These are phyloP conservation scores for Antechinus flavipes DNA, from an alignment of 2,113 vertebrate species.

Conservation along the genomic window DNA sequence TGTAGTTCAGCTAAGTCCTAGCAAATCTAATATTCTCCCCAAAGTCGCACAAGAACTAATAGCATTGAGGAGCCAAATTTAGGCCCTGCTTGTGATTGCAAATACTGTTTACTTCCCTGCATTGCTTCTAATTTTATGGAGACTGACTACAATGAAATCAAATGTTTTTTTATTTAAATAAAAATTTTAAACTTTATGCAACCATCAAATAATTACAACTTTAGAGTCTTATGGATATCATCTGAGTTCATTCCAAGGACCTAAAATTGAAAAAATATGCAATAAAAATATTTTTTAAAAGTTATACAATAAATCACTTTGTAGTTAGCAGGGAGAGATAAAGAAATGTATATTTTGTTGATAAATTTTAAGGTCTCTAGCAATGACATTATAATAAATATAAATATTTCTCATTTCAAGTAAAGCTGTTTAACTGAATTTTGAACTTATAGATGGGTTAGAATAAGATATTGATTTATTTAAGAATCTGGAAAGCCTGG, in stretches of 20 bases:
- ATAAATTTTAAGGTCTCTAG: neutral
- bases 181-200: neutral
- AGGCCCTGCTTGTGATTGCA: neutral
- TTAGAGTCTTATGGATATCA: neutral
- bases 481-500: neutral
- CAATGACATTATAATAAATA: neutral
- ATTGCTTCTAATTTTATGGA: neutral
- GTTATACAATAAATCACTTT: neutral
- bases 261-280: neutral
- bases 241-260: constrained; percentile 14
- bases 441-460: neutral
- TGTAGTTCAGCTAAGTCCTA: neutral
- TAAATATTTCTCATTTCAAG: neutral
- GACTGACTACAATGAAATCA: neutral
- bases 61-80: neutral
- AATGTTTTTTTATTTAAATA: too few relatives aligned
- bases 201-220: neutral
- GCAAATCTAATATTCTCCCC: neutral
- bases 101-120: neutral
- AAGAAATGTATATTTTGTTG: neutral
- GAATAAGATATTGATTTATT: neutral
- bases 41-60: neutral
- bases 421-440: neutral
- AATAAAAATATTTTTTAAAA: neutral
- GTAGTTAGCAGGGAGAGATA: neutral